Base-by-base conservation (phyloP, 2,888 invertebrate genomes). In the Dicyrtoma fusca region DNA sequence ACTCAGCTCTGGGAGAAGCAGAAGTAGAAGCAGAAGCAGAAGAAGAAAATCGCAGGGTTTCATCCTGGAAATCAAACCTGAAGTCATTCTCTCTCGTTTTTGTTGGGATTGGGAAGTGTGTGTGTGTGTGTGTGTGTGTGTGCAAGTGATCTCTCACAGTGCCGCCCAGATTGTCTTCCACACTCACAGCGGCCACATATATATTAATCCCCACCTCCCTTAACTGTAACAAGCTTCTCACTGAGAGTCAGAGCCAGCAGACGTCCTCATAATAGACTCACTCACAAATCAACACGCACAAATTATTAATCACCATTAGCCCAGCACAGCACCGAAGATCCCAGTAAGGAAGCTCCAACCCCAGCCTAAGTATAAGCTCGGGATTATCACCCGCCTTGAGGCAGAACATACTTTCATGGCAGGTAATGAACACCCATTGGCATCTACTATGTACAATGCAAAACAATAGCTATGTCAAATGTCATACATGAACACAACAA, bases 111-210 rank as follows among this genome's bases (percentile, higher is more conserved):
- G 45, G 13, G 45, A 44, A 13, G 13, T 8, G 4, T 17, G 49
- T 49, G 49, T 49, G 49, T 34, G 34, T 3, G 8, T 34, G 34
- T 34, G 34, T 3, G 8, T 5, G 34, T 34, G 25, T 57, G 57
- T 57, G n/a, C 45, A 19, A 45, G 63, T 45, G 47, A 63, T 63
- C 63, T 63, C 47, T 47, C 21, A n/a, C n/a, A 47, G 47, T 44
- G 17, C 45, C 63, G 63, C 63, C 63, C 63, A 63, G 23, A 63
- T 63, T 63, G 63, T 47, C 44, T 63, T 63, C 19, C 47, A 61
- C 61, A 61, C 11, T 61, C 61, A 25, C 19, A 45, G 10, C 44
- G 19, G 3, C 14, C 23, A 45, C 63, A 47, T 21, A 57, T 57
- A 25, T 47, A 47, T 34, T 26, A 25, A 61, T 61, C 61, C 34